phyloP scores from a whole-genome alignment of 2,888 invertebrate species.

The Brachyptera risi region DNA sequence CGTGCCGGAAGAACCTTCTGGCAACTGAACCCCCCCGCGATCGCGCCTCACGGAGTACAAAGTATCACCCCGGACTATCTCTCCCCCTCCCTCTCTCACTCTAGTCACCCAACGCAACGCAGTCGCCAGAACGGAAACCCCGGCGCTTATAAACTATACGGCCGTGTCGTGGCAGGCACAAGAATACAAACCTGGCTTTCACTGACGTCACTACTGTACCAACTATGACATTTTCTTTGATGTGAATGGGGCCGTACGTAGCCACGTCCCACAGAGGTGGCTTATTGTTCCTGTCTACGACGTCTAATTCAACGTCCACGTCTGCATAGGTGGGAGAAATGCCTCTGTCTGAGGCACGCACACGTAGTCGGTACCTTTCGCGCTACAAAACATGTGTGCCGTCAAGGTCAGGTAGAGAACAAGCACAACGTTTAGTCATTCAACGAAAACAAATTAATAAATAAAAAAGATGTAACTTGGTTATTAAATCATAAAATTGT shows the following conservation, averaged over 20 bases:
- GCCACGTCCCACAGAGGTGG: slow-evolving; percentile 94
- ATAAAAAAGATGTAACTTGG: slow-evolving; percentile 44
- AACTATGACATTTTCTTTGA: slow-evolving; percentile 98
- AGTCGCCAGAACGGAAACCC: slow-evolving; percentile 22
- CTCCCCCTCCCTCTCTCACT: slow-evolving; percentile 35
- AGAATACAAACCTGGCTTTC: slow-evolving; percentile 81
- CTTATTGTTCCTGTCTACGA: slow-evolving; percentile 98
- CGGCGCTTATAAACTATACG: slow-evolving; percentile 30
- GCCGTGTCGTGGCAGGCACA: slow-evolving; percentile 35
- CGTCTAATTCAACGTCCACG: slow-evolving; percentile 96
- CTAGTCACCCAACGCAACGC: slow-evolving; percentile 24
- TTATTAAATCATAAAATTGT: slow-evolving; percentile 2
- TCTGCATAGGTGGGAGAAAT: slow-evolving; percentile 87
- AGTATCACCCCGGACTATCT: slow-evolving; percentile 39
- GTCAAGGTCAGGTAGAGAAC: slow-evolving; percentile 33
- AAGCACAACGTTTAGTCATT: slow-evolving; percentile 31
- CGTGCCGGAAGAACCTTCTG: slow-evolving; percentile 22
- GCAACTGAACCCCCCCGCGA: slow-evolving; percentile 40
- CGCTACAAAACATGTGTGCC: slow-evolving; percentile 58
- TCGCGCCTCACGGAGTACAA: slow-evolving; percentile 38
- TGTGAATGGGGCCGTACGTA: slow-evolving; percentile 95
- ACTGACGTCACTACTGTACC: slow-evolving; percentile 97
- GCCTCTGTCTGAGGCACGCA: slow-evolving; percentile 95
- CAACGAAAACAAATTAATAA: slow-evolving; percentile 30
- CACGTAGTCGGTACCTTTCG: slow-evolving; percentile 94